These are phyloP conservation scores for Xestia rhomboidea DNA, from an alignment of 2,888 invertebrate genomes.

Conservation along the genomic window DNA sequence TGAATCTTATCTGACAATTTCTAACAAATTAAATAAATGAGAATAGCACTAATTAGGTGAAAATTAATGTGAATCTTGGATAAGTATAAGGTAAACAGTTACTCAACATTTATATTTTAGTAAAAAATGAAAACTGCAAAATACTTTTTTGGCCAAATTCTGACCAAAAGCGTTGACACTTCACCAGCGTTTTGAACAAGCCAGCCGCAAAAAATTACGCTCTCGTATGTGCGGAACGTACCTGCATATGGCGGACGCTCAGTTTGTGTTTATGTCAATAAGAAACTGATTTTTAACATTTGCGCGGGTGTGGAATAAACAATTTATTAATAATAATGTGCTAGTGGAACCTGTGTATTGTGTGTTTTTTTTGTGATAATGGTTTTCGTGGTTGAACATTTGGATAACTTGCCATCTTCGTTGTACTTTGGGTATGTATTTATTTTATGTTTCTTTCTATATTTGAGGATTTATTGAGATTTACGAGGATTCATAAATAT, in stretches of 20 bases:
- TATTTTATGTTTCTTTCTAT: constrained; percentile 83
- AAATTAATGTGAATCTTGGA: not conserved
- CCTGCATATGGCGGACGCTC: constrained; percentile 90
- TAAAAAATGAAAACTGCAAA: not conserved
- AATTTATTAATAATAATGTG: constrained; percentile 85
- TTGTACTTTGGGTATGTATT: constrained; percentile 88
- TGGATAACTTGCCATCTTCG: constrained; percentile 83
- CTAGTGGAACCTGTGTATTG: constrained; percentile 86
- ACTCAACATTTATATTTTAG: not conserved
- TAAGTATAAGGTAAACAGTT: not conserved
- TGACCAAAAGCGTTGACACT: constrained; percentile 34
- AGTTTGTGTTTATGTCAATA: constrained; percentile 91
- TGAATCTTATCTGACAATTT: constrained; percentile 21
- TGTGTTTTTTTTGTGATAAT: constrained; percentile 87
- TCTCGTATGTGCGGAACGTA: constrained; percentile 83
- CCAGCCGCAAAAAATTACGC: constrained; percentile 61
- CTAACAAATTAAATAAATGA: constrained; percentile 8
- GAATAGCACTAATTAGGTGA: not conserved
- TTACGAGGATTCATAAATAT: constrained; percentile 57
- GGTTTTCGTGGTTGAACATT: constrained; percentile 86
- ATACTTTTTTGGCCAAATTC: constrained; percentile 16
- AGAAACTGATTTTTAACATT: constrained; percentile 88
- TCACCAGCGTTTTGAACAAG: constrained; percentile 66
- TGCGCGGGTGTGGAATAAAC: constrained; percentile 89
- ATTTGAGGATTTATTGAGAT: constrained; percentile 73